A percentile compares a stretch with the other conserved stretches of the same genome.
Conservation (phyloP, 2,888 invertebrate genomes). For the Aphodius granarius region DNA sequence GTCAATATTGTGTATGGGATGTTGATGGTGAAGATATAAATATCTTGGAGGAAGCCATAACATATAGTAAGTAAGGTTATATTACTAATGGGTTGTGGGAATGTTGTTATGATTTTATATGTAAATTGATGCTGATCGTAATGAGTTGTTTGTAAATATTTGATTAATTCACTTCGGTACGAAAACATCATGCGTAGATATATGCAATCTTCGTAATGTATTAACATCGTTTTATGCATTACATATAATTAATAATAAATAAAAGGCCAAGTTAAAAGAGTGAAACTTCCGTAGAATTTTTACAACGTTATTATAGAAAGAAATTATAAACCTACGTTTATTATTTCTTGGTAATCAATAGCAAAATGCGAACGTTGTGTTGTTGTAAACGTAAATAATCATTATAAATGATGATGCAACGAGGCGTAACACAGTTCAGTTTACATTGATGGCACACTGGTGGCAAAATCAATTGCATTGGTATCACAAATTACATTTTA, state of each 20-base stretch:
- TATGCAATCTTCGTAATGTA: too few species aligned
- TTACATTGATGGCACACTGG: neutral
- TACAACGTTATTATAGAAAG: too few species aligned
- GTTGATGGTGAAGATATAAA: neutral
- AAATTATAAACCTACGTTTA: too few species aligned
- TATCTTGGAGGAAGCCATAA: neutral
- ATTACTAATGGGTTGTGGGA: neutral
- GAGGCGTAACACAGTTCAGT: neutral
- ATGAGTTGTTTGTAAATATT: neutral
- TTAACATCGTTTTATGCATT: too few species aligned
- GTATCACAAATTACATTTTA: neutral
- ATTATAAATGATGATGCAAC: neutral
- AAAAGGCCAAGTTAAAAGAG: too few species aligned
- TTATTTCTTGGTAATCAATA: neutral
- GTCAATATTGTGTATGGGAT: neutral
- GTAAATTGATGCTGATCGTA: neutral
- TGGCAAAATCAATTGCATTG: neutral
- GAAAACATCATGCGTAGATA: neutral
- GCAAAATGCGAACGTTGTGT: neutral
- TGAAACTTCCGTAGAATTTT: too few species aligned
- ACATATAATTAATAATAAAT: too few species aligned
- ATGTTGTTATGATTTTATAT: neutral
- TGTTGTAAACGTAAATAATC: neutral
- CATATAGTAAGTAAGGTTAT: neutral
- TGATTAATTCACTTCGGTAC: neutral